A percentile compares a stretch with the other conserved stretches of the same genome.
Evolutionary conservation across 2,113 vertebrate genomes (phyloP).

Genomic region (Scopus umbretta): DNA sequence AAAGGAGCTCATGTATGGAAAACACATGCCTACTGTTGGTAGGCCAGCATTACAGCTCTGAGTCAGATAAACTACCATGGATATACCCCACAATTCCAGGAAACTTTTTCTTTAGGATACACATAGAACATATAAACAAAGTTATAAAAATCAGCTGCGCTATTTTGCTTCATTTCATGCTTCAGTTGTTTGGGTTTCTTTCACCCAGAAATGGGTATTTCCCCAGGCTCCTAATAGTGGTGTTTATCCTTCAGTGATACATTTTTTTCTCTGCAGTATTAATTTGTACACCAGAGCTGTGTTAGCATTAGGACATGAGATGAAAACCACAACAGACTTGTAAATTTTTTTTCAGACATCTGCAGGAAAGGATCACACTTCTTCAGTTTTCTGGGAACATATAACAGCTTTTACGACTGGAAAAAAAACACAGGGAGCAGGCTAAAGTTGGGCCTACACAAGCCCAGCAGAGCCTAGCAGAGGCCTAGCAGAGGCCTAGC

Average conservation of each 20-base stretch:
- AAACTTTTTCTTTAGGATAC: conserved; percentile 28
- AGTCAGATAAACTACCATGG: neutral
- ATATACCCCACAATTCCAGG: conserved; percentile 3
- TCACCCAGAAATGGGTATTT: neutral
- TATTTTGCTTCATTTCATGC: conserved; percentile 24
- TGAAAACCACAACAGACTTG: neutral
- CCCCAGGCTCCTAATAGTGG: neutral
- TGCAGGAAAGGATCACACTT: conserved; percentile 40
- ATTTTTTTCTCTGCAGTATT: neutral
- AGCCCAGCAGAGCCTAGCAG: neutral
- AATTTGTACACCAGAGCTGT: neutral
- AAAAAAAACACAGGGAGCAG: neutral
- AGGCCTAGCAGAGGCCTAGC: neutral
- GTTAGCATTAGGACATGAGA: neutral
- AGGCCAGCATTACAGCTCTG: neutral
- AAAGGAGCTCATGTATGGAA: conserved; percentile 22
- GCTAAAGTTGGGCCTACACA: neutral
- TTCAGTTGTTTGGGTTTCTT: conserved; percentile 19
- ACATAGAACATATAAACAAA: conserved; percentile 12
- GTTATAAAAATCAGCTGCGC: conserved; percentile 50
- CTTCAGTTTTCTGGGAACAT: conserved; percentile 25
- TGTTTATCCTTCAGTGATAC: neutral
- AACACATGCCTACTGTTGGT: conserved; percentile 21
- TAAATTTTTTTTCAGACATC: conserved; percentile 30
- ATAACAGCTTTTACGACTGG: conserved; percentile 17